phyloP scores from a whole-genome alignment of 2,113 vertebrate species.

The Puffinus mauretanicus region DNA sequence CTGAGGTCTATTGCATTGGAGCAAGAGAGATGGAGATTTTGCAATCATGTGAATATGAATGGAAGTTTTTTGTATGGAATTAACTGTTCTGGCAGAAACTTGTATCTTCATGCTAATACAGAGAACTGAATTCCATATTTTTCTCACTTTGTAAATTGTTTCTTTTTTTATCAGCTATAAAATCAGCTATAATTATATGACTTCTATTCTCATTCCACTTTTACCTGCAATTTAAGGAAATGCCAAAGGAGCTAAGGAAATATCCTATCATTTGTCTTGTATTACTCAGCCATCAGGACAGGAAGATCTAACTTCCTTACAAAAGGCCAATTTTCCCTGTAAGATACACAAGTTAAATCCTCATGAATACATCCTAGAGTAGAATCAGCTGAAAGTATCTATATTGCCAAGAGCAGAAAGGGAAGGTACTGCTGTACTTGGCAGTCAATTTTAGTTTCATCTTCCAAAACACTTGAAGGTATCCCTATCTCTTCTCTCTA shows the following conservation, averaged over 20 bases:
- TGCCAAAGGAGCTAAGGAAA: neutral
- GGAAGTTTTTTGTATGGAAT: neutral
- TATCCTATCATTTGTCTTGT: neutral
- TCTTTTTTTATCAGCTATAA: neutral
- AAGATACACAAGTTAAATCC: neutral
- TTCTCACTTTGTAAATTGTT: neutral
- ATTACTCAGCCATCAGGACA: neutral
- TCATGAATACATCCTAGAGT: neutral
- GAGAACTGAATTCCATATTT: neutral
- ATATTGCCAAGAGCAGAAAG: neutral
- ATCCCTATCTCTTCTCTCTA: neutral
- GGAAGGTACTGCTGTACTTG: neutral
- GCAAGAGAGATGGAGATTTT: neutral
- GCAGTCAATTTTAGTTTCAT: neutral
- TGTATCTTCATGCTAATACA: neutral
- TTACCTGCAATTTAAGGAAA: neutral
- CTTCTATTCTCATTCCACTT: neutral
- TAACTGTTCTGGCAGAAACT: neutral
- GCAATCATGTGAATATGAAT: neutral
- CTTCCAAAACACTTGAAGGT: neutral
- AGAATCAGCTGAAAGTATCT: neutral
- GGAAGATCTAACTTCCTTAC: neutral
- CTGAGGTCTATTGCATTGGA: neutral
- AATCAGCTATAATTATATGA: neutral
- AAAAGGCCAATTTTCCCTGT: neutral